Percentiles rank a stretch among this genome's conserved stretches.
These are phyloP conservation scores for Pangasius sanitwongsei DNA, from an alignment of 2,797 vertebrate genomes.

Conservation along the genomic window DNA sequence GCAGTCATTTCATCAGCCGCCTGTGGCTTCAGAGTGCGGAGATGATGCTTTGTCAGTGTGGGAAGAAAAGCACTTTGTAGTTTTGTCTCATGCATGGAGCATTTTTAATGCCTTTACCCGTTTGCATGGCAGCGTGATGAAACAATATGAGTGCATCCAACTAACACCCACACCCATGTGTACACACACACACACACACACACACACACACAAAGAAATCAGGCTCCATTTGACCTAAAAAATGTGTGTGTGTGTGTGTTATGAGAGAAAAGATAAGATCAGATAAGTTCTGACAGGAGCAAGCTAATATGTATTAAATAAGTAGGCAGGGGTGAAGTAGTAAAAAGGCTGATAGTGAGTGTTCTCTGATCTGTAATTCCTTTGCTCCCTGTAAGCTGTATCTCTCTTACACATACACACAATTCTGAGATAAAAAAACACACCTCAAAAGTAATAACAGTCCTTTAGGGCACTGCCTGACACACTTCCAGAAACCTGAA, in stretches of 20 bases:
- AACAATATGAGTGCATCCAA: conserved; percentile 9
- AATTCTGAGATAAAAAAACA: conserved; percentile 24
- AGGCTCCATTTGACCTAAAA: neutral
- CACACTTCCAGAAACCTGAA: conserved; percentile 1
- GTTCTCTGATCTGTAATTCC: conserved; percentile 40
- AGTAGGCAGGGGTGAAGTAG: conserved; percentile 20
- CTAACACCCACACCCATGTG: conserved; percentile 2
- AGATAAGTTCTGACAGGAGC: conserved; percentile 33
- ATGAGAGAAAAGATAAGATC: neutral
- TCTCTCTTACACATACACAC: conserved; percentile 17
- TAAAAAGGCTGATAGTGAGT: conserved; percentile 39
- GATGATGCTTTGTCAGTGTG: conserved; percentile 27
- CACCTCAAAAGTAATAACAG: conserved; percentile 26
- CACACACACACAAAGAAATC: neutral
- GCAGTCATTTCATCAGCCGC: conserved; percentile 42
- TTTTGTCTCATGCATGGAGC: neutral
- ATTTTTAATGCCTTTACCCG: conserved; percentile 28
- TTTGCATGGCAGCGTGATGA: neutral
- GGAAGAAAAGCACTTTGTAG: conserved; percentile 42
- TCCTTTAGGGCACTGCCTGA: conserved; percentile 12
- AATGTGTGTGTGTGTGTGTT: conserved; percentile 31
- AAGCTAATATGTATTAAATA: conserved; percentile 47
- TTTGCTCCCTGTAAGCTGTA: neutral
- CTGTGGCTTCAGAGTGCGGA: conserved; percentile 39
- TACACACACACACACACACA: neutral